Evolutionary conservation across 30 jellyfish, hydroid and myxozoan species (phyloP), one percentile per base, ranked within the genome.

Genomic region (Morbakka virulenta): DNA sequence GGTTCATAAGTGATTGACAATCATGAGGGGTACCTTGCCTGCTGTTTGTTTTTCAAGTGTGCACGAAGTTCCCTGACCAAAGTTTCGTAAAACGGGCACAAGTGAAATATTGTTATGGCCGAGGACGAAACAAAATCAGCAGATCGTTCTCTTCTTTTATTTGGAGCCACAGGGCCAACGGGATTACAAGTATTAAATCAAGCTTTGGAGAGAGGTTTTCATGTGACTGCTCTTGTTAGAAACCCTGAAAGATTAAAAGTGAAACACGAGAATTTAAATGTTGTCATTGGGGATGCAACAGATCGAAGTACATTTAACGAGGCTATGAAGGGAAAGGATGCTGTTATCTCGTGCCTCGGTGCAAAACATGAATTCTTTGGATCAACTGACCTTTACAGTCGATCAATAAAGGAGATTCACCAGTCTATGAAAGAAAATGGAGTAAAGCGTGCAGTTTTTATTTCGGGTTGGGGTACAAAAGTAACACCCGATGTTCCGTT

Each of bases 271-370:
- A 84, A 74, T 27, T 66, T 84, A 25, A 64, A 66, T 17, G 74
- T 50, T 21, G 69, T 30, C 34, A 13, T 61, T 53, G 95, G 88
- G 2, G 85, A 84, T 74, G 88, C 79, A 11, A 26, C 65, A 26
- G 69, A 73, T 29, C 52, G 74, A 22, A 50, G 27, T 4, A 63
- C 89, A 22, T 84, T 52, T 50, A 73, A 73, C 25, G 73, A 64
- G 1, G 25, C 32, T 26, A 64, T 84, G 89, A 52, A 30, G 28
- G 85, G 77, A 35, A 32, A 52, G 21, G 95, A 84, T 74, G 89
- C 67, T 23, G 89, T 84, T 25, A 74, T 84, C 77, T 84, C 95
- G 23, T 74, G 95, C 35, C 73, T 73, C 21, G 95, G 95, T 35
- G 66, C 83, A 30, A 6, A 17, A 6, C 9, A 41, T 9, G 49